Evolutionary conservation across 92 coral and sea anemone species (phyloP).

Genomic region (Palythoa grandis): DNA sequence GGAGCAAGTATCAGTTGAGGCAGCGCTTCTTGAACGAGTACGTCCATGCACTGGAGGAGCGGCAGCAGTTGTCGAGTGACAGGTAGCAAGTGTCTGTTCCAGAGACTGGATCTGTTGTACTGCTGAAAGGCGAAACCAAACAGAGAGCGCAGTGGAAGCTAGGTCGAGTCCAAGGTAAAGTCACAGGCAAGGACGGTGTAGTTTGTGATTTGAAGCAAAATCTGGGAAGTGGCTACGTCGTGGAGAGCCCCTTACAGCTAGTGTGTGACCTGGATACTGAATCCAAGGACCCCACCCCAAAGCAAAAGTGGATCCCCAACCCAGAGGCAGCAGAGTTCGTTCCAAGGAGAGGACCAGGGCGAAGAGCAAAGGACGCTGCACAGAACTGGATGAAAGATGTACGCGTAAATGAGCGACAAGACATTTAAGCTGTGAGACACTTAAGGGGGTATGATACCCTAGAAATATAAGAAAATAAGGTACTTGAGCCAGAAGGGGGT

Average conservation of each 20-base stretch:
- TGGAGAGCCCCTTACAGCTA: conserved; percentile 63
- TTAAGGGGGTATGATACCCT: too few relatives aligned
- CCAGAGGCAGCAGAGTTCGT: conserved; percentile 43
- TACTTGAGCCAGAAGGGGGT: too few relatives aligned
- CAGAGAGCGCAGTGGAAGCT: conserved; percentile 66
- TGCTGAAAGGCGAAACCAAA: conserved; percentile 56
- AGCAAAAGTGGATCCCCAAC: conserved; percentile 29
- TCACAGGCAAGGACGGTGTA: conserved; percentile 58
- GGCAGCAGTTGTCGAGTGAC: conserved; percentile 32
- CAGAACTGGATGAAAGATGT: conserved; percentile 2
- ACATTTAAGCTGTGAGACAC: conserved; percentile 60
- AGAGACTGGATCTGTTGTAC: conserved; percentile 50
- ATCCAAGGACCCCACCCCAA: conserved; percentile 43
- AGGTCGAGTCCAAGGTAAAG: conserved; percentile 59
- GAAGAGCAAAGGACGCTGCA: conserved; percentile 57
- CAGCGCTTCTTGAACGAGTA: conserved; percentile 50
- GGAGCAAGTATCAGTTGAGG: conserved; percentile 43
- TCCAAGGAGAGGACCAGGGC: conserved; percentile 47
- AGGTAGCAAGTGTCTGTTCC: conserved; percentile 24
- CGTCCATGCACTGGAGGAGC: conserved; percentile 59
- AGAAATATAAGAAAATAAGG: too few relatives aligned
- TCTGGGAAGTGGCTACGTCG: conserved; percentile 58
- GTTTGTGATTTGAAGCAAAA: conserved; percentile 59
- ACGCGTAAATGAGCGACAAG: conserved; percentile 31
- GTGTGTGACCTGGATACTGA: conserved; percentile 66